Evolutionary conservation across 2,888 invertebrate species (phyloP), one percentile per base, ranked within the genome.

Genomic region (Alloscopus bannaensis): DNA sequence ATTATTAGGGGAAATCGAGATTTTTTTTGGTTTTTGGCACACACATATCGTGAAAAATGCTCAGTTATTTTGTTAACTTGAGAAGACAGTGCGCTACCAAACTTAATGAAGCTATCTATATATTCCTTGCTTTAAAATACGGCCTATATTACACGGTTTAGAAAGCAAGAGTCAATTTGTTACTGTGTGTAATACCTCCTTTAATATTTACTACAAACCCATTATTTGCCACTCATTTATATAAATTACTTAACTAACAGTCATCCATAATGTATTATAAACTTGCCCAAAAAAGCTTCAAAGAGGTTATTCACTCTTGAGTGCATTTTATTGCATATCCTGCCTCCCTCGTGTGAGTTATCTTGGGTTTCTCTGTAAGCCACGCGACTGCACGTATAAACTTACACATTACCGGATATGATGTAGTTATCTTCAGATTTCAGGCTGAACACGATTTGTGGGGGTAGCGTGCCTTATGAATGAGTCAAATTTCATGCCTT

Each of bases 281-380:
- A n/a, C n/a, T n/a, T n/a, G 6, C 18, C 47, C 47, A 47, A 47
- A 52, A 24, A 40, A 20, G 16, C 1, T n/a, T n/a, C n/a, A 42
- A 47, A 28, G 24, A 65, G 65, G 65, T 65, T 65, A 65, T 65
- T 65, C 65, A 65, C 65, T 65, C 47, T 28, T 65, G 65, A 65
- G 65, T 47, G 47, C 65, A 28, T 47, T 65, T 22, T 65, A 59
- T 31, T 59, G 59, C 31, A 59, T 59, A 31, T 55, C 45, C 45
- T 45, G 45, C n/a, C 36, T 36, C 13, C 6, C 50, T 18, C 22
- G 22, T 22, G 20, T 50, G 18, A 20, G 6, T 18, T 13, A 50
- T 50, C 16, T 36, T 36, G 6, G 13, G 13, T 36, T 8, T 36
- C 6, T 36, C 18, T 20, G 50, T 20, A 20, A 50, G 22, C 20